Evolutionary conservation across 2,888 invertebrate species (phyloP), one percentile per base, ranked within the genome.

Genomic region (Sarcophaga rosellei): DNA sequence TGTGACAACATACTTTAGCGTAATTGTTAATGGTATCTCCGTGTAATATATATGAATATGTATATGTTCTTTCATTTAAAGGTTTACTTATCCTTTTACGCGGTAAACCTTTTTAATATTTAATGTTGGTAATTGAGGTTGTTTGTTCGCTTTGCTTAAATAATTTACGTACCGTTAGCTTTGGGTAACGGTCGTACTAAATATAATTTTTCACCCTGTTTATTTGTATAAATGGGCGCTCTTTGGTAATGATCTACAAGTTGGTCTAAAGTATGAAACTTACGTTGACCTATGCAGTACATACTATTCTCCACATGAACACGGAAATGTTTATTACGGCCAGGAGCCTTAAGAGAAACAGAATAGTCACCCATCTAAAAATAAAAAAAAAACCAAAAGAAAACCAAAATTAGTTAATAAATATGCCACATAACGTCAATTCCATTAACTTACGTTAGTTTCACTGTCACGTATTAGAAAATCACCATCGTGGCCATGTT

Each of bases 381-480:
- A 82, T 81, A 82, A 75, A 53, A 69, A 69, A 23, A 17, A 47
- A 45, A 76, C 44, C n/a, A n/a, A n/a, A n/a, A n/a, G n/a, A n/a
- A n/a, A 57, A 15, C 15, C 12, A 53, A 53, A 15, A 15, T 53
- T 4, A 17, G 53, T 53, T 35, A 10, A 35, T 10, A 35, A 35
- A 10, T 8, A 35, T 35, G 8, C 15, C 17, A 4, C 17, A 4
- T 15, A 53, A 15, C 17, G 4, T 2, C 4, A 17, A 53, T 4
- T n/a, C 15, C 4, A n/a, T 44, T 35, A 25, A 95, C 97, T 96
- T 94, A 99, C 99, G 94, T 99, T 99, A 90, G 99, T 99, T 95
- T 99, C 99, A 93, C 98, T 99, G 94, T 99, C 99, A 90, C 99
- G 95, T 91, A 99, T 98, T 92, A 99, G 96, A 95, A 98, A 99